These are phyloP conservation scores for Chrosomus eos DNA, from an alignment of 2,797 vertebrate species.

Conservation along the genomic window DNA sequence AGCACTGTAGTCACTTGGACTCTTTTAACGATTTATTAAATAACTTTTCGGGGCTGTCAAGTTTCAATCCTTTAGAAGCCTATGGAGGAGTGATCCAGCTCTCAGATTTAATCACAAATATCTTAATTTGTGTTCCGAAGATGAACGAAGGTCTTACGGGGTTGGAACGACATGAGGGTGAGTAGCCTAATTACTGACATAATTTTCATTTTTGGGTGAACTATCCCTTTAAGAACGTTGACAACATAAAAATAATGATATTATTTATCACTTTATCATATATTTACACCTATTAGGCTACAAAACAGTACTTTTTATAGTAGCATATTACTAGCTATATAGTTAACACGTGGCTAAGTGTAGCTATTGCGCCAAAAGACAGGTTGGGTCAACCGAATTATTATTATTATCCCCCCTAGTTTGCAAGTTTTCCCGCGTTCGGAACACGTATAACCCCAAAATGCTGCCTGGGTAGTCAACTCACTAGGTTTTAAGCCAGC, in stretches of 20 bases:
- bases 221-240: neutral
- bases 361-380: neutral
- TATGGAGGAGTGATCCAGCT: no score
- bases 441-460: neutral
- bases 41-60: no score
- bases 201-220: no score
- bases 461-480: conserved; percentile 13
- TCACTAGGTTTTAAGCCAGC: neutral
- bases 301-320: neutral
- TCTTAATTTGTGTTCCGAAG: no score
- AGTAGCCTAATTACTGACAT: no score
- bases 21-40: no score
- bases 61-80: no score
- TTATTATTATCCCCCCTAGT: neutral
- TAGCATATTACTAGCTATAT: no score
- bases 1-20: no score
- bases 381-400: neutral
- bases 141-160: no score
- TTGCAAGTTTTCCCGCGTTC: neutral
- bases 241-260: neutral
- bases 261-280: neutral
- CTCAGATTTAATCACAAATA: no score
- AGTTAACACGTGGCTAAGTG: neutral
- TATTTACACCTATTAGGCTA: neutral
- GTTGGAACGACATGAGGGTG: no score